Evolutionary conservation across 1,140 invertebrate genomes (phyloP), one percentile per base, ranked within the genome.

Genomic region (Heterodera carotae): DNA sequence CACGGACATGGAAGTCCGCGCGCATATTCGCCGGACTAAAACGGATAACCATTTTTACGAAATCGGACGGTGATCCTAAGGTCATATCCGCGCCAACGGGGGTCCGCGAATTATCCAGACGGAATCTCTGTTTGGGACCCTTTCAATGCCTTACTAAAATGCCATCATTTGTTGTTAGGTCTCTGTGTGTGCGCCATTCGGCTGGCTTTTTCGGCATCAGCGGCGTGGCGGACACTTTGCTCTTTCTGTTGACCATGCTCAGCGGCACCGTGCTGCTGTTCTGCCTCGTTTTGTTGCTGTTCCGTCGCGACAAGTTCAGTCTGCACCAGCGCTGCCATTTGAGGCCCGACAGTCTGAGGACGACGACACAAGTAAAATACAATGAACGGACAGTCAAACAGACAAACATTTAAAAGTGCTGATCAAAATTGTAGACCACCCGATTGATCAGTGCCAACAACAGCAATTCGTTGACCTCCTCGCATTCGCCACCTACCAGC

Each of bases 391-490:
- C 39, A 43, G 12, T 8, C 6, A 43, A 43, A 43, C 6, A 43
- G 39, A 12, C 39, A n/a, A n/a, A n/a, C n/a, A n/a, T n/a, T n/a
- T n/a, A n/a, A n/a, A n/a, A n/a, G n/a, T n/a, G n/a, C n/a, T n/a
- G n/a, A n/a, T n/a, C n/a, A n/a, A n/a, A n/a, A n/a, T 75, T 78
- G 62, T 36, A 78, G 27, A 72, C 76, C 33, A 69, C 69, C 7
- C 31, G 39, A 10, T 48, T 83, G 48, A 34, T 78, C 18, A 39
- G 77, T 79, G 25, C 76, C 79, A 85, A 84, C 34, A 85, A 85
- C 68, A 77, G 78, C 6, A 70, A 74, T 25, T 86, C 85, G 12
- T 53, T 85, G 34, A 82, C 83, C 72, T 85, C 82, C 36, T 84
- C 83, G 6, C 74, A 75, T 39, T 75, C 69, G 22, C 76, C 83